Percentiles rank a stretch among this genome's conserved stretches.
Conservation (phyloP, 2,797 vertebrate genomes). For the Smutsia gigantea region DNA sequence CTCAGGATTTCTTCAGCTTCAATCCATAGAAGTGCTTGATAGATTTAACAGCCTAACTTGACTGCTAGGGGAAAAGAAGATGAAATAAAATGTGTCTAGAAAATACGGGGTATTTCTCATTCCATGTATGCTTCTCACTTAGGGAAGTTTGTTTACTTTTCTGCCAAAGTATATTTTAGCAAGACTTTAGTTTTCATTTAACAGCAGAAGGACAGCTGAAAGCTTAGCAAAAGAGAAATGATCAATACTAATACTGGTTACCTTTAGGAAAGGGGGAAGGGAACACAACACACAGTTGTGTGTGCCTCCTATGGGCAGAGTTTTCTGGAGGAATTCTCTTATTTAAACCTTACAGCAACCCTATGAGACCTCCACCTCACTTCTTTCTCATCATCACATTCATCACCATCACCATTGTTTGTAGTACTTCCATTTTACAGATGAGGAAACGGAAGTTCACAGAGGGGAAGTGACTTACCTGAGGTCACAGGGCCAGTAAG, state of each 20-base stretch:
- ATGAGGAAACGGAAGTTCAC: background rate
- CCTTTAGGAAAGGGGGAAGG: conserved; percentile 62
- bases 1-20: background rate
- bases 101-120: background rate
- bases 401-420: background rate
- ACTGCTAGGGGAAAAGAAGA: background rate
- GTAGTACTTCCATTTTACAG: background rate
- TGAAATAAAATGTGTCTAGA: background rate
- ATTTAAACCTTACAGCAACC: background rate
- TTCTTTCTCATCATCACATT: background rate
- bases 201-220: conserved; percentile 27
- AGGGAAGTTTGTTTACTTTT: conserved; percentile 18
- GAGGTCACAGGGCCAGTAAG: background rate
- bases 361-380: background rate
- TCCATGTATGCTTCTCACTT: background rate
- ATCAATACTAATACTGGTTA: conserved; percentile 74
- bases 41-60: background rate
- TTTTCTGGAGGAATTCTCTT: conserved; percentile 31
- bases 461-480: background rate
- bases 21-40: background rate
- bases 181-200: conserved; percentile 31
- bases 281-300: background rate
- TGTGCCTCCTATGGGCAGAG: background rate
- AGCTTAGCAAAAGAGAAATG: conserved; percentile 49
- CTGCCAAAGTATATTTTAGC: background rate